These are phyloP conservation scores for Drosophila ambigua DNA, from an alignment of 1,140 invertebrate species.

Conservation along the genomic window DNA sequence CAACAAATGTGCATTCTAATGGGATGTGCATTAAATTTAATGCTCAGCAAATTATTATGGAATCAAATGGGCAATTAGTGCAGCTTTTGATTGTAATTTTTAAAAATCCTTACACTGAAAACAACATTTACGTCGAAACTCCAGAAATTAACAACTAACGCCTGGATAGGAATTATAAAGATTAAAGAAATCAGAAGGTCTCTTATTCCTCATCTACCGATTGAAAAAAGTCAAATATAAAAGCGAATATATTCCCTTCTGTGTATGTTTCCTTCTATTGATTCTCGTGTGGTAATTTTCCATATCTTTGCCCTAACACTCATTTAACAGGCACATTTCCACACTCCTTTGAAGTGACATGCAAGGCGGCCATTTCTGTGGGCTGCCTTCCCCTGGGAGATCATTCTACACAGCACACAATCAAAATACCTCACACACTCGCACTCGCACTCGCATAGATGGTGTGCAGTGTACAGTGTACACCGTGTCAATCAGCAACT, in stretches of 20 bases:
- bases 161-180: too few relatives aligned
- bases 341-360: conserved; percentile 38
- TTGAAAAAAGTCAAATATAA: conserved; percentile 18
- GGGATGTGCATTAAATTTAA: conserved; percentile 30
- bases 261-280: not conserved
- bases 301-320: conserved; percentile 2
- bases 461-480: too few relatives aligned
- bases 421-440: conserved; percentile 37
- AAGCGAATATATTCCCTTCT: not conserved
- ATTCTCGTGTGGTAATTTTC: not conserved
- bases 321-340: conserved; percentile 13
- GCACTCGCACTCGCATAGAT: not conserved
- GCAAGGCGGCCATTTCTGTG: conserved; percentile 40
- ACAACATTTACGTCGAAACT: not conserved
- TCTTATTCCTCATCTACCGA: too few relatives aligned
- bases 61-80: conserved; percentile 7
- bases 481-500: conserved; percentile 62
- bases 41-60: conserved; percentile 17
- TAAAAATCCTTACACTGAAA: not conserved
- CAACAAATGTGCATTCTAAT: conserved; percentile 25
- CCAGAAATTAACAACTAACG: not conserved
- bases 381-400: conserved; percentile 25
- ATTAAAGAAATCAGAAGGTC: not conserved
- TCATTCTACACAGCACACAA: conserved; percentile 8
- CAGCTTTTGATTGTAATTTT: conserved; percentile 8